Evolutionary conservation across 2,113 vertebrate genomes (phyloP).

Genomic region (Marcusenius ussheri): DNA sequence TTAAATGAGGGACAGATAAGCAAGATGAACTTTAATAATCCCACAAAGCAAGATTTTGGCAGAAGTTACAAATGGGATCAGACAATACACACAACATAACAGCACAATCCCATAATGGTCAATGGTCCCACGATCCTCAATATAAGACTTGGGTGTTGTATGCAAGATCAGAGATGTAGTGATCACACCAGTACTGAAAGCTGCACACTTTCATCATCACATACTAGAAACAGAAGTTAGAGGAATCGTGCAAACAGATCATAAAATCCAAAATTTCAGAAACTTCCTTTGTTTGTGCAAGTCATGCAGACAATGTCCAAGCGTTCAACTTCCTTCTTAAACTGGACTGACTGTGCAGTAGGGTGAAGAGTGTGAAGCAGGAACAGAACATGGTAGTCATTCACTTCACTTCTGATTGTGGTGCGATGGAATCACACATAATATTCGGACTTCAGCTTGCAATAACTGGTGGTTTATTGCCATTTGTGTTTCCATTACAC

Average conservation of each 20-base stretch:
- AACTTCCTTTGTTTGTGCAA: conserved; percentile 1
- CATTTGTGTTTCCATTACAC: neutral
- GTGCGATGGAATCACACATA: neutral
- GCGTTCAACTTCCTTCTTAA: neutral
- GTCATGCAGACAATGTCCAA: neutral
- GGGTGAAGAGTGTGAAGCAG: neutral
- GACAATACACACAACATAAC: neutral
- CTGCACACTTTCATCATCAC: neutral
- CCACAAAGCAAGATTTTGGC: neutral
- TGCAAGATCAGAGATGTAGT: neutral
- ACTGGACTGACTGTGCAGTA: neutral
- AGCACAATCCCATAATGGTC: neutral
- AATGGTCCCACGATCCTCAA: neutral
- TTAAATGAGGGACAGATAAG: neutral
- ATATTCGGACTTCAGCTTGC: neutral
- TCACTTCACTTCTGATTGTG: neutral
- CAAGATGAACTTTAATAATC: neutral
- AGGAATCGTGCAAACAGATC: neutral
- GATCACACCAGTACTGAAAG: neutral
- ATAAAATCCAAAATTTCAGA: neutral
- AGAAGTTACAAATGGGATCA: neutral
- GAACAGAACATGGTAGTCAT: neutral
- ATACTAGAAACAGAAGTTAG: neutral
- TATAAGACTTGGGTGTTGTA: neutral
- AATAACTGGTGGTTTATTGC: neutral